Evolutionary conservation across 2,113 vertebrate species (phyloP), one percentile per base, ranked within the genome.

Genomic region (Willisornis vidua): DNA sequence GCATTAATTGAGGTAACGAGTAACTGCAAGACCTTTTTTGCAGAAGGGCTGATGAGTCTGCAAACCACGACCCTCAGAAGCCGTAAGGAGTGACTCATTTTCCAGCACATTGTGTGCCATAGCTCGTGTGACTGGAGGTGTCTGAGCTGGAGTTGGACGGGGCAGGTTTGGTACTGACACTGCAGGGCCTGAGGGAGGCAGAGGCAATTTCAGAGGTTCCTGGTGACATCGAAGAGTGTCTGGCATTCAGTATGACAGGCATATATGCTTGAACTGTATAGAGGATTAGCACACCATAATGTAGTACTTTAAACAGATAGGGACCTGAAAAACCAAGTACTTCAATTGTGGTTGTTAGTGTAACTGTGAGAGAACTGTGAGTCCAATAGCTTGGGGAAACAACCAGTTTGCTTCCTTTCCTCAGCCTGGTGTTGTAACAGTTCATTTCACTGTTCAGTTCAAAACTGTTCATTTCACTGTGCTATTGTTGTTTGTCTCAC

Each of bases 401-500:
- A 45, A 61, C 5, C 19, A n/a, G 10, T 73, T 92, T 25, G 7
- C 25, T 83, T 84, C 15, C 25, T 75, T 91, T 82, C 17, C 41
- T 45, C 37, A 13, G 26, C 59, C 45, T 65, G 24, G 5, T 86
- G 70, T 6, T 89, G 33, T 48, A 75, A 72, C 35, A 19, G 23
- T 68, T 90, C 10, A 12, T 90, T 76, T 79, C 19, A 29, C 33
- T 65, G 20, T 68, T 94, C 23, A 12, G 16, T 75, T 86, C 78
- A 61, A 58, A 91, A 63, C 33, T 0, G 0, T 59, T 90, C 3
- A 18, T 58, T 86, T 89, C 23, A 31, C n/a, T 2, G 2, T 45
- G 66, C 49, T 62, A 26, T 43, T 85, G 17, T 63, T 76, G 28
- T 25, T 68, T 66, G 37, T 35, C 23, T 55, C 23, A 8, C 33